Base-by-base conservation (phyloP, 2,797 vertebrate species). In the Sebastes elongatus region DNA sequence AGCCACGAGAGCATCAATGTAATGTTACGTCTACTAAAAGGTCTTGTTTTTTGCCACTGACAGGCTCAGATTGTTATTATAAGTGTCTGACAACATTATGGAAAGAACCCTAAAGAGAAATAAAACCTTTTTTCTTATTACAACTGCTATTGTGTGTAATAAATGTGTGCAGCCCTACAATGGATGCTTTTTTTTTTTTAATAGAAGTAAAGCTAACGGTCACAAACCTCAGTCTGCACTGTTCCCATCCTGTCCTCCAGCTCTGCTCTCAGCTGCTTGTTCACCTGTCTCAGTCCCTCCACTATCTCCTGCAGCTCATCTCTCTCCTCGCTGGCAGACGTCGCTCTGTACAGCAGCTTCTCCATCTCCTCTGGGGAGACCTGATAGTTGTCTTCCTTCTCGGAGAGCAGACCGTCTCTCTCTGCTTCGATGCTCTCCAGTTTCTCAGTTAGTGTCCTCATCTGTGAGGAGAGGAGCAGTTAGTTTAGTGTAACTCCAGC, bases 291-390 rank as follows among this genome's bases (percentile, higher is more conserved):
- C 18, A 93, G 59, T 1, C 2, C 38, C 49, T 95, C 89, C 65
- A 96, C 72, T 1, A 49, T 74, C 69, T 94, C 88, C 75, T 89
- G 94, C 16, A 98, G 93, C 74, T 96, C 85, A 13, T 95, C 89
- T 65, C 92, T 95, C 76, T 97, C 96, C 69, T 94, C 90, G 18
- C 80, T 84, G 55, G 97, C 83, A 23, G 86, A 78, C 1, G 66
- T 82, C 53, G 93, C 81, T 9, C 89, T 85, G 85, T 27, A 1
- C 56, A 23, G 55, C 77, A 95, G 89, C 30, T 57, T 23, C 76
- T 88, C 78, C 57, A 73, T 13, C 74, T 94, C 84, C 61, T 90
- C 83, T 0, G 76, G 35, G 22, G 64, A 22, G 2, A 5, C 59
- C 27, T 55, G 83, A 66, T 2, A 0, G 56, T 22, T 78, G 13